Conservation (phyloP, 2,113 vertebrate genomes). For the Herpetotheres cachinnans region DNA sequence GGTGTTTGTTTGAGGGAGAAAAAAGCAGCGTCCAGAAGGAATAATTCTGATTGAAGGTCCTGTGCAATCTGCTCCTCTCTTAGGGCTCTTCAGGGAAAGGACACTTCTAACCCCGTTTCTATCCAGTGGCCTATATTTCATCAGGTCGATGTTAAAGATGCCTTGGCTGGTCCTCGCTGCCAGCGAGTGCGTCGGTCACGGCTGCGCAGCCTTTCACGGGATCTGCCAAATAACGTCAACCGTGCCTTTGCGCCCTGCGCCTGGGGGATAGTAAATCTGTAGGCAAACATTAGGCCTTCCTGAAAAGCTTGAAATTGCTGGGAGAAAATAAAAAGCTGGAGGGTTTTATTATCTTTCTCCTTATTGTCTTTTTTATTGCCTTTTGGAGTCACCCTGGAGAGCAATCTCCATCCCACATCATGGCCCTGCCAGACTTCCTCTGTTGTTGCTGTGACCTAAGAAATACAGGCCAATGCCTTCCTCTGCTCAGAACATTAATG, state of each 20-base stretch:
- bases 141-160: background rate
- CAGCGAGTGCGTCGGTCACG: accelerated
- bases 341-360: slow-evolving; percentile 59
- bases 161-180: background rate
- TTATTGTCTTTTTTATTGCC: slow-evolving; percentile 66
- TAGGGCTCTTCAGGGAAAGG: background rate
- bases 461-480: background rate
- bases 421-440: slow-evolving; percentile 61
- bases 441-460: slow-evolving; percentile 24
- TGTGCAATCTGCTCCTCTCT: background rate
- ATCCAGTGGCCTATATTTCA: background rate
- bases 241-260: slow-evolving; percentile 9
- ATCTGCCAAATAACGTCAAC: background rate
- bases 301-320: background rate
- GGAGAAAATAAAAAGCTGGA: slow-evolving; percentile 47
- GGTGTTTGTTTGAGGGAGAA: background rate
- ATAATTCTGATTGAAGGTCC: background rate
- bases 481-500: background rate
- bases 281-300: slow-evolving; percentile 55
- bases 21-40: background rate
- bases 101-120: background rate
- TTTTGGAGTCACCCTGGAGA: slow-evolving; percentile 56
- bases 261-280: slow-evolving; percentile 58
- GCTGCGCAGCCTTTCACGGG: background rate
- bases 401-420: slow-evolving; percentile 40